Evolutionary conservation across 2,888 invertebrate genomes (phyloP).

Genomic region (Noctua janthina): DNA sequence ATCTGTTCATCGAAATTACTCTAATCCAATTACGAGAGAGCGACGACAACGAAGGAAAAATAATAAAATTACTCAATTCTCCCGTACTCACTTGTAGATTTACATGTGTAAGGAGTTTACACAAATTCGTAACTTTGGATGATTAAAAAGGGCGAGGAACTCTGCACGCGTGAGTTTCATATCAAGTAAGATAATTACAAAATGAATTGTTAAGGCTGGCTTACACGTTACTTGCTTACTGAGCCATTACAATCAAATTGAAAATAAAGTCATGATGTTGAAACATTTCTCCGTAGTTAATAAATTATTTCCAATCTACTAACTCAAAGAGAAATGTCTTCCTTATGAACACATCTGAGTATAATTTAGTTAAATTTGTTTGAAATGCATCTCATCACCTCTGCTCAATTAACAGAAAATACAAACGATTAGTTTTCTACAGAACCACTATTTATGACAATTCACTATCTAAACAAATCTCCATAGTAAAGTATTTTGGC

Average conservation of each 20-base stretch:
- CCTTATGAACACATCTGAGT: neutral
- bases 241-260: constrained; percentile 32
- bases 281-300: neutral
- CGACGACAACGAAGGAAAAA: constrained; percentile 66
- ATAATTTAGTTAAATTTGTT: constrained; percentile 13
- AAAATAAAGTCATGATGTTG: constrained; percentile 21
- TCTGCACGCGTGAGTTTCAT: constrained; percentile 47
- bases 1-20: constrained; percentile 78
- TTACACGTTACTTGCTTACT: constrained; percentile 39
- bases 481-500: constrained; percentile 15
- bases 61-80: constrained; percentile 70
- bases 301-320: constrained; percentile 7
- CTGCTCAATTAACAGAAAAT: neutral
- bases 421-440: neutral
- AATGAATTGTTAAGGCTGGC: constrained; percentile 43
- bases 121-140: constrained; percentile 60
- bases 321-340: neutral
- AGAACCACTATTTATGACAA: neutral
- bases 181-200: constrained; percentile 48
- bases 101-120: constrained; percentile 60
- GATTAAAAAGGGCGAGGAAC: constrained; percentile 52
- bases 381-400: neutral
- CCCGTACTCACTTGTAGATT: constrained; percentile 58
- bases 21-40: constrained; percentile 75
- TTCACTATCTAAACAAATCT: neutral